phyloP scores from a whole-genome alignment of 30 jellyfish, hydroid and myxozoan species.

The Aurelia sp. region DNA sequence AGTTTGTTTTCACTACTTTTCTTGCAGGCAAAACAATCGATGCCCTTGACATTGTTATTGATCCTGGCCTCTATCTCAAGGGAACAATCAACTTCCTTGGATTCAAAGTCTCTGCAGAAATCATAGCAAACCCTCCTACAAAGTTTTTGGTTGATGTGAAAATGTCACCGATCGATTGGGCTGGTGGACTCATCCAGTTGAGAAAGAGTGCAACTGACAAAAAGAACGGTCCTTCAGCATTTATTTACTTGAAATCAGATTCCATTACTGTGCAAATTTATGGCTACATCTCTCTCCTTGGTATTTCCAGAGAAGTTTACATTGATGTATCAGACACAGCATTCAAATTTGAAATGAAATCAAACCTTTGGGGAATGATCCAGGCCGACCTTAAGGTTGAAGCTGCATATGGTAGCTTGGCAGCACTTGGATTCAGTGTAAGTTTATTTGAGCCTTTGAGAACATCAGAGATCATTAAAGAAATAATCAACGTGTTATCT shows the following conservation, averaged over 20 bases:
- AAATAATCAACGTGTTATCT: too few relatives aligned
- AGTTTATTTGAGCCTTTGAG: neutral
- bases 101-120: constrained; percentile 35
- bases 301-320: constrained; percentile 34
- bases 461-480: too few relatives aligned
- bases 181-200: constrained; percentile 59
- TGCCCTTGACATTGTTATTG: constrained; percentile 50
- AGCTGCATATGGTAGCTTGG: constrained; percentile 73
- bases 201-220: constrained; percentile 39
- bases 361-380: constrained; percentile 60
- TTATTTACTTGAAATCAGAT: constrained; percentile 17
- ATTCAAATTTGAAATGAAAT: constrained; percentile 40
- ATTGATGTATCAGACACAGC: constrained; percentile 76
- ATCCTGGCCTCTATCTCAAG: constrained; percentile 70
- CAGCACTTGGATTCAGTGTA: constrained; percentile 59
- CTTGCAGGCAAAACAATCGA: constrained; percentile 58
- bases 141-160: constrained; percentile 55
- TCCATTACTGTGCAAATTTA: constrained; percentile 64
- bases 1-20: neutral
- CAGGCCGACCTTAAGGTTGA: constrained; percentile 37
- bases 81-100: constrained; percentile 77
- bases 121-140: constrained; percentile 18
- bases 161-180: constrained; percentile 76
- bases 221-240: constrained; percentile 68
- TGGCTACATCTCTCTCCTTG: constrained; percentile 73